Evolutionary conservation across 2,797 vertebrate species (phyloP).

Genomic region (Crax fasciolata): DNA sequence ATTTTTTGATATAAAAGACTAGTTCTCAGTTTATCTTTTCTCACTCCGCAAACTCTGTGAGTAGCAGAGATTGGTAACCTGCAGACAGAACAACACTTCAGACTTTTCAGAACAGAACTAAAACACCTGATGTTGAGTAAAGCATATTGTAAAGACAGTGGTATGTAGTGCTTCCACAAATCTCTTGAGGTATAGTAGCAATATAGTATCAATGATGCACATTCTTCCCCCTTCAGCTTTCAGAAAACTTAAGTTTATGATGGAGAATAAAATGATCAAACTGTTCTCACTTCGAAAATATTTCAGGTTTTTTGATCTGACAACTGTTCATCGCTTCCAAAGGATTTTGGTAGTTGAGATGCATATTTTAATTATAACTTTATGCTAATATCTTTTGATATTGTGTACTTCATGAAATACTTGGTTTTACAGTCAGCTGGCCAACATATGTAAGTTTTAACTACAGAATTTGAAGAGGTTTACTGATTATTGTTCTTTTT

Average conservation of each 20-base stretch:
- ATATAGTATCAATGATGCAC: neutral
- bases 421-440: neutral
- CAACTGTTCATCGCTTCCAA: neutral
- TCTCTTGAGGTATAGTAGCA: neutral
- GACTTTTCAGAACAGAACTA: neutral
- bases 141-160: fast-evolving
- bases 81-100: neutral
- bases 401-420: neutral
- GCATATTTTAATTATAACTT: neutral
- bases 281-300: neutral
- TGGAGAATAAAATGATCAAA: neutral
- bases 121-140: neutral
- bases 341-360: neutral
- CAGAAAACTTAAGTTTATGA: neutral
- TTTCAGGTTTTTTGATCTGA: neutral
- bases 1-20: neutral
- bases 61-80: neutral
- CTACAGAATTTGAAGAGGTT: neutral
- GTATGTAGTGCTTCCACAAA: neutral
- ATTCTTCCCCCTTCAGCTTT: neutral
- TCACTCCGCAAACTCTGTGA: neutral
- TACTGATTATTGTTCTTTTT: neutral
- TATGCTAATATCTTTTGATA: neutral
- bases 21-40: neutral
- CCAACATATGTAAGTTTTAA: neutral